Evolutionary conservation across 1,140 invertebrate genomes (phyloP).

Genomic region (Drosophila persimilis): DNA sequence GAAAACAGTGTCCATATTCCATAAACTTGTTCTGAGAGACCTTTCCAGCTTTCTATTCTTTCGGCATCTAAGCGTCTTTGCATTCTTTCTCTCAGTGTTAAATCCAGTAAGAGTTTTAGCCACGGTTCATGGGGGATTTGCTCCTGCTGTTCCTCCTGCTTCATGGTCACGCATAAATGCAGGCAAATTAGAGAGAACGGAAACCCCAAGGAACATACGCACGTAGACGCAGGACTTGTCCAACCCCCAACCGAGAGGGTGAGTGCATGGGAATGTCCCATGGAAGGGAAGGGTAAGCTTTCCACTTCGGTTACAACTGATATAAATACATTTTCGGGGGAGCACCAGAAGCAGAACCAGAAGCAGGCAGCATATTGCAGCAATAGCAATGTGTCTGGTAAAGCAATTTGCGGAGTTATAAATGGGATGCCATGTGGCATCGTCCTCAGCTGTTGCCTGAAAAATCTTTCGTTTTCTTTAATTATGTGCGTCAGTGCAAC

Average conservation of each 20-base stretch:
- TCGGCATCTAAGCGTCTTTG: no score
- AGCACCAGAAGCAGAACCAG: constrained; percentile 5
- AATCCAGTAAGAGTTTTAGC: neutral
- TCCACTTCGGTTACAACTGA: constrained; percentile 23
- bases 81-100: no score
- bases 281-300: constrained; percentile 31
- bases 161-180: constrained; percentile 81
- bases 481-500: constrained; percentile 66
- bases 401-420: constrained; percentile 67
- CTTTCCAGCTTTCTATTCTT: no score
- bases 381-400: constrained; percentile 52
- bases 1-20: no score
- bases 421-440: constrained; percentile 46
- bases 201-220: constrained; percentile 35
- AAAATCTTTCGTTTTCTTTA: constrained; percentile 35
- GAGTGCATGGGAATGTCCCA: constrained; percentile 57
- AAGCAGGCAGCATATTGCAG: constrained; percentile 65
- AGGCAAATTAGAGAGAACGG: constrained; percentile 68
- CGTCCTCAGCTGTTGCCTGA: constrained; percentile 64
- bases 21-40: no score
- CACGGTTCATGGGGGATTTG: constrained; percentile 25
- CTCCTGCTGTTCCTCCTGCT: constrained; percentile 16
- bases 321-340: constrained; percentile 64
- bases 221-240: constrained; percentile 41
- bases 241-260: constrained; percentile 22